Conservation (phyloP, 1,140 invertebrate species). For the Hycleus cichorii region DNA sequence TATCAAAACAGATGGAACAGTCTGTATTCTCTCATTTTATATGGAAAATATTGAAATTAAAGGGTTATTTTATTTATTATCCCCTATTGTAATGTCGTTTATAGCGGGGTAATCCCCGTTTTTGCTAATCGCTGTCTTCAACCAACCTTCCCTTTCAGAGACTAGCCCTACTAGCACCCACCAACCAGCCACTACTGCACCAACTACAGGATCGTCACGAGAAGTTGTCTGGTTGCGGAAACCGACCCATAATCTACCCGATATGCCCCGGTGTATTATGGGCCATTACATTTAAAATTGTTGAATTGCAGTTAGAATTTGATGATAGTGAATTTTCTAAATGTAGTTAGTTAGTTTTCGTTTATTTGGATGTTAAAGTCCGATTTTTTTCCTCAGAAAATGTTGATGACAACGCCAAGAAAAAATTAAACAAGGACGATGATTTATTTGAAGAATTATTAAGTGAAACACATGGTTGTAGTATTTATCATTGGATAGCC, state of each 20-base stretch:
- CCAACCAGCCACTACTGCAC: neutral
- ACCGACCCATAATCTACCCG: slow-evolving; percentile 50
- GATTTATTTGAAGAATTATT: slow-evolving; percentile 44
- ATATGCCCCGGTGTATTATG: slow-evolving; percentile 50
- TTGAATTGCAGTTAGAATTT: neutral
- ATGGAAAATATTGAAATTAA: no score
- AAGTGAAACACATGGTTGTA: slow-evolving; percentile 46
- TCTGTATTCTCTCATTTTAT: no score
- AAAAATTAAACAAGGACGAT: slow-evolving; percentile 22
- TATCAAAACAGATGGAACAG: no score
- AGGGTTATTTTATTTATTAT: neutral
- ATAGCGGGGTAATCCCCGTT: neutral
- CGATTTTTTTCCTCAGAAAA: slow-evolving; percentile 17
- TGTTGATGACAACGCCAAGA: slow-evolving; percentile 21
- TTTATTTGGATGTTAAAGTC: neutral
- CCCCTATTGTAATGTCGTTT: neutral
- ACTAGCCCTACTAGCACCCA: slow-evolving; percentile 3
- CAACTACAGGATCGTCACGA: neutral
- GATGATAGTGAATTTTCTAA: neutral
- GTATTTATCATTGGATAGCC: slow-evolving; percentile 41
- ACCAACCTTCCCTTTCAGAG: neutral
- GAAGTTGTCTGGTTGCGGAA: slow-evolving; percentile 12
- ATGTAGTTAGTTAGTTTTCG: neutral
- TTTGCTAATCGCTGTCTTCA: neutral
- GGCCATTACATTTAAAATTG: slow-evolving; percentile 47